Evolutionary conservation across 2,113 vertebrate genomes (phyloP).

Genomic region (Bubo bubo): DNA sequence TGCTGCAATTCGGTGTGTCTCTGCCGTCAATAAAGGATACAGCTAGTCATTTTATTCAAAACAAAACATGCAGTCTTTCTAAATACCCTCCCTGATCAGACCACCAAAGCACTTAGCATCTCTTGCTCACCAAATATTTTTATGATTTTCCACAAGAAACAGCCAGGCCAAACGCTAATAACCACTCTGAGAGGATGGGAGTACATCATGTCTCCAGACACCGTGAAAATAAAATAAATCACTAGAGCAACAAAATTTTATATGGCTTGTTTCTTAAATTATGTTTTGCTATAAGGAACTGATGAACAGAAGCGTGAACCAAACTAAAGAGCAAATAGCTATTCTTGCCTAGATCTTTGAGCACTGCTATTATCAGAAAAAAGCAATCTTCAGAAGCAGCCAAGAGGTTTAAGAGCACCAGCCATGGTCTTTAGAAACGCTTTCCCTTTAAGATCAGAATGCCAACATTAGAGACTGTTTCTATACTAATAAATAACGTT

Average conservation of each 20-base stretch:
- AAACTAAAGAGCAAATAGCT: background rate
- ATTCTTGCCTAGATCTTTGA: slow-evolving; percentile 1
- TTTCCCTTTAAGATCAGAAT: slow-evolving; percentile 6
- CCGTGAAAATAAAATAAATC: slow-evolving; percentile 52
- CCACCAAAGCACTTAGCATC: slow-evolving; percentile 75
- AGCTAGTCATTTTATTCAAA: slow-evolving; percentile 48
- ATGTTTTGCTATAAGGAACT: slow-evolving; percentile 54
- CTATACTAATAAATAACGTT: background rate
- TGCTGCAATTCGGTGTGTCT: background rate
- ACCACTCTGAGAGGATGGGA: slow-evolving; percentile 68
- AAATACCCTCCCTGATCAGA: slow-evolving; percentile 68
- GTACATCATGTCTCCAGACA: slow-evolving; percentile 65
- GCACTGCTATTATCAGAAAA: background rate
- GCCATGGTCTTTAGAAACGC: background rate
- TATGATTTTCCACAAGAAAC: slow-evolving; percentile 78
- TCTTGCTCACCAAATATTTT: slow-evolving; percentile 77
- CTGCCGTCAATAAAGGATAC: slow-evolving; percentile 30
- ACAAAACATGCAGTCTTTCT: slow-evolving; percentile 53
- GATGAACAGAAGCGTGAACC: background rate
- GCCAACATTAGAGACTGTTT: background rate
- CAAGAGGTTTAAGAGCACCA: background rate
- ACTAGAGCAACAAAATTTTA: slow-evolving; percentile 15
- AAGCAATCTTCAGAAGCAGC: background rate
- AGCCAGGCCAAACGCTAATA: slow-evolving; percentile 69
- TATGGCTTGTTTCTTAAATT: slow-evolving; percentile 64